Evolutionary conservation across 2,113 vertebrate species (phyloP), one percentile per base, ranked within the genome.

Genomic region (Periophthalmus modestus): DNA sequence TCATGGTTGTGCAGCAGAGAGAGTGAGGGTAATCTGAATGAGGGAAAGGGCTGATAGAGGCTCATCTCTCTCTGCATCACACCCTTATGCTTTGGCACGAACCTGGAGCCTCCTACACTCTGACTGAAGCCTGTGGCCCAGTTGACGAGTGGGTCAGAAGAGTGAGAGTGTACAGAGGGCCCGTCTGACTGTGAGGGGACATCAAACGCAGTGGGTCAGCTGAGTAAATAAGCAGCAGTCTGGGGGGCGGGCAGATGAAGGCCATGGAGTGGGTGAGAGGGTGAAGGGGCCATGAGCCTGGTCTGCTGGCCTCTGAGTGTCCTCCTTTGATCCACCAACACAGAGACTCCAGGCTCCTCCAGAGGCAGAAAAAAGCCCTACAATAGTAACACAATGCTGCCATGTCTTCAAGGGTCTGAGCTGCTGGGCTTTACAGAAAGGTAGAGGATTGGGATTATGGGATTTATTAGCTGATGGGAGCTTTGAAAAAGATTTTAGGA

Each of bases 171-270:
- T 34, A 67, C 34, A 43, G 19, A 14, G 23, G 62, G 69, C 75
- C 70, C 0, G 68, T 78, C 79, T 84, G 85, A 80, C 75, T 82
- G 79, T 50, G 16, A 59, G 79, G 59, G 71, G 81, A 91, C 89
- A 90, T 91, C 88, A 89, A 92, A 90, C 83, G 71, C 77, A 81
- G 77, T 24, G 73, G 83, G 86, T 92, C 90, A 90, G 91, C 90
- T 91, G 91, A 88, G 88, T 87, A 90, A 91, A 92, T 87, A 91
- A 73, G 75, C 79, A 83, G 84, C 77, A 74, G 84, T 73, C 33
- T 82, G 70, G 62, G 0, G 65, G 67, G 73, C 65, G 23, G 21
- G 54, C 73, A 89, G 87, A 90, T 91, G 86, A 91, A 91, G 89
- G 80, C 72, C 83, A 80, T 75, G 78, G 85, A 65, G 91, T 87